These are phyloP conservation scores for Limosa lapponica DNA, from an alignment of 2,797 vertebrate genomes.

Conservation along the genomic window DNA sequence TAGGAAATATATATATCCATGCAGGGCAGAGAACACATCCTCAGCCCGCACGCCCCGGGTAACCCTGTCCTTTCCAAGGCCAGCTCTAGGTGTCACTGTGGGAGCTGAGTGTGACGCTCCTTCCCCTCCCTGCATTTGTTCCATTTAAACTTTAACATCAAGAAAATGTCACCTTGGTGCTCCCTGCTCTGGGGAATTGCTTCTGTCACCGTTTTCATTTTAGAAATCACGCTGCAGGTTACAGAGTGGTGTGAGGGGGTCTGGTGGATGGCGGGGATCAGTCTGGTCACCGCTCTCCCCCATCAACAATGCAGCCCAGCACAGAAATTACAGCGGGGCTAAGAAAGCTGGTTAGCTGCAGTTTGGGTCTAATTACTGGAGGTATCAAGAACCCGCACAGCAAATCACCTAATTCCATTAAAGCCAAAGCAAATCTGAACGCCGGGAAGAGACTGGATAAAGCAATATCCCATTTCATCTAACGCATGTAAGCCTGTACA, in stretches of 20 bases:
- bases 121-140: constrained; percentile 17
- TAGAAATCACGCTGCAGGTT: not conserved
- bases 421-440: constrained; percentile 7
- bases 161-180: constrained; percentile 68
- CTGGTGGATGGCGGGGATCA: not conserved
- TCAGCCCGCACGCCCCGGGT: not conserved
- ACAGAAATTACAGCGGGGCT: not conserved
- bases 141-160: constrained; percentile 56
- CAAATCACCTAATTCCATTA: constrained; percentile 15
- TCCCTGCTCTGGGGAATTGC: constrained; percentile 52
- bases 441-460: not conserved
- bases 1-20: not conserved
- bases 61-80: constrained; percentile 54
- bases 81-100: constrained; percentile 73
- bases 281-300: not conserved
- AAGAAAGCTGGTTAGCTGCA: not conserved
- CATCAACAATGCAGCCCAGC: not conserved
- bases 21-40: not conserved
- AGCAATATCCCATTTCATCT: constrained; percentile 20
- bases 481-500: not conserved
- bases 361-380: not conserved
- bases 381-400: not conserved
- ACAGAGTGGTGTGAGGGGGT: not conserved
- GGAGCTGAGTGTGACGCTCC: constrained; percentile 44
- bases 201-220: constrained; percentile 50